phyloP scores from a whole-genome alignment of 2,797 vertebrate genomes.

The Sparidentex hasta region DNA sequence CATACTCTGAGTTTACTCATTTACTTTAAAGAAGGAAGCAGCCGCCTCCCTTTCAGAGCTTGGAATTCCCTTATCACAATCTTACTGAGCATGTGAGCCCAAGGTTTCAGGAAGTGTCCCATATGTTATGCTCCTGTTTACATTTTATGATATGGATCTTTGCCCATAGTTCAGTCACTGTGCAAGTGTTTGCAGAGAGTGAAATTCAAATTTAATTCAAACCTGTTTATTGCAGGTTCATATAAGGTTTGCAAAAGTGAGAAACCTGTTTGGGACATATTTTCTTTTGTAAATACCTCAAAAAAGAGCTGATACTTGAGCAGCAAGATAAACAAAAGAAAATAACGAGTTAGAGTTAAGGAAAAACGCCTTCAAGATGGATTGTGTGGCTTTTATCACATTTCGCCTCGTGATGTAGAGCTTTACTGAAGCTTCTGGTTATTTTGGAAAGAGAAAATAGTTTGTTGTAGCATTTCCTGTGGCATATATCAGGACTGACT shows the following conservation, averaged over 20 bases:
- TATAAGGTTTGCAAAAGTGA: constrained; percentile 8
- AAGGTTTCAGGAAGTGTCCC: constrained; percentile 30
- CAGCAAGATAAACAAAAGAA: constrained; percentile 39
- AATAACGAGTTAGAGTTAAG: constrained; percentile 24
- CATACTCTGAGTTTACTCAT: constrained; percentile 43
- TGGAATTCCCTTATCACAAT: constrained; percentile 24
- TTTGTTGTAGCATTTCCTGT: constrained; percentile 46
- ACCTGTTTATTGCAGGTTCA: neutral
- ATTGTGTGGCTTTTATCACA: constrained; percentile 1
- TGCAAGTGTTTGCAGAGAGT: neutral
- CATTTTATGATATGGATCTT: neutral
- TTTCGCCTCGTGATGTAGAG: constrained; percentile 6
- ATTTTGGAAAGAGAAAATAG: constrained; percentile 33
- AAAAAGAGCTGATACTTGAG: constrained; percentile 25
- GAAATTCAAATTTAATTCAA: constrained; percentile 12
- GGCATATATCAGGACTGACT: constrained; percentile 14
- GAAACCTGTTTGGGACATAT: constrained; percentile 16
- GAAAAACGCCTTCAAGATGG: constrained; percentile 28
- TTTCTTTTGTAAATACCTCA: constrained; percentile 30
- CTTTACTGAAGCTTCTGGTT: constrained; percentile 19
- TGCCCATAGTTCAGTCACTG: neutral
- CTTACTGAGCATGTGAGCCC: neutral
- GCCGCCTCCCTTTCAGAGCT: constrained; percentile 9
- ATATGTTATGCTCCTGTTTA: neutral
- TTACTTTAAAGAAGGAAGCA: constrained; percentile 45